Percentiles rank a stretch among this genome's conserved stretches.
Evolutionary conservation across 2,888 invertebrate genomes (phyloP).

Genomic region (Trachelus stipa): DNA sequence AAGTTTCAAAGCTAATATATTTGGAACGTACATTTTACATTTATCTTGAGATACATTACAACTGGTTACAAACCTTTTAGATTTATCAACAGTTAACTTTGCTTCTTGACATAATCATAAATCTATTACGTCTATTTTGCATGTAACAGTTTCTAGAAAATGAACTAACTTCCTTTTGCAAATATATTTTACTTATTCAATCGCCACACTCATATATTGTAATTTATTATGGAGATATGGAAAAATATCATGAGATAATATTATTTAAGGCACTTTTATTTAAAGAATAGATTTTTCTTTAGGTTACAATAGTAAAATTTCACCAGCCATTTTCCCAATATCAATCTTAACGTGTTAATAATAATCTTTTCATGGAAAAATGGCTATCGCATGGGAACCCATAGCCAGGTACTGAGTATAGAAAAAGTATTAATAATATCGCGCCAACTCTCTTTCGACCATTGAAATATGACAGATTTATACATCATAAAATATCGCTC

Average conservation of each 20-base stretch:
- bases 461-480: slow-evolving; percentile 12
- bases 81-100: not conserved
- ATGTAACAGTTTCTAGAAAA: not conserved
- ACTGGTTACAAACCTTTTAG: not conserved
- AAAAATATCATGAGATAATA: slow-evolving; percentile 24
- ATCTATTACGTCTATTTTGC: not conserved
- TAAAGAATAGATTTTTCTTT: slow-evolving; percentile 49
- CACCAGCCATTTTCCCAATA: slow-evolving; percentile 36
- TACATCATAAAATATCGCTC: not conserved
- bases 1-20: not conserved
- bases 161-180: not conserved
- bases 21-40: not conserved
- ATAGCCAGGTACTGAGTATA: slow-evolving; percentile 45
- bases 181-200: not conserved
- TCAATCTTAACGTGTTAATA: slow-evolving; percentile 12
- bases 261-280: slow-evolving; percentile 60
- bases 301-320: slow-evolving; percentile 52
- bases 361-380: slow-evolving; percentile 20
- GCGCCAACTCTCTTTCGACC: slow-evolving; percentile 20
- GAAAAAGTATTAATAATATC: slow-evolving; percentile 29
- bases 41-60: not conserved
- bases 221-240: not conserved
- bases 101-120: not conserved
- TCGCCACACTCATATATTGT: not conserved
- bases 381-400: slow-evolving; percentile 38